phyloP scores from a whole-genome alignment of 2,888 invertebrate genomes.

The Sinohyriopsis cumingii region DNA sequence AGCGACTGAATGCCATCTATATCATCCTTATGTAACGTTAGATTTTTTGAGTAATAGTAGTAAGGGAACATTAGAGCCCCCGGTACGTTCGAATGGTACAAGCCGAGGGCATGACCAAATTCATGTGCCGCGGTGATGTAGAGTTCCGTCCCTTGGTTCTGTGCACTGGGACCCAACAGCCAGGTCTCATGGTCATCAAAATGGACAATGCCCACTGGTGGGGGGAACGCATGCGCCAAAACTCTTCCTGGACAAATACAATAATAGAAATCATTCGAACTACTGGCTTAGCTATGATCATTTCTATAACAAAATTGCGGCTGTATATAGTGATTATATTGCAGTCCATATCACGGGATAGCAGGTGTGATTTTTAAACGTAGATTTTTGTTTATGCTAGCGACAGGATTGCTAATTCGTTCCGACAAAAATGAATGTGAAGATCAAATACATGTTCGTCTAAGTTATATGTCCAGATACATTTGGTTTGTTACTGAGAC shows the following conservation, averaged over 20 bases:
- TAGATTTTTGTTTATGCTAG: too few relatives aligned
- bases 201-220: slow-evolving; percentile 65
- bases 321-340: too few relatives aligned
- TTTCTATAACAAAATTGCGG: too few relatives aligned
- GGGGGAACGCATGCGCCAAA: slow-evolving; percentile 67
- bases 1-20: slow-evolving; percentile 57
- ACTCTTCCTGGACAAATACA: slow-evolving; percentile 43
- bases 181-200: slow-evolving; percentile 67
- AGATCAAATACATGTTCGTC: too few relatives aligned
- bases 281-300: too few relatives aligned
- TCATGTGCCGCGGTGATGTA: slow-evolving; percentile 67
- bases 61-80: slow-evolving; percentile 67
- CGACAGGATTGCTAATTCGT: too few relatives aligned
- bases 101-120: slow-evolving; percentile 67
- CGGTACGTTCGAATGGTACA: slow-evolving; percentile 60
- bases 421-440: too few relatives aligned
- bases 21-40: slow-evolving; percentile 58
- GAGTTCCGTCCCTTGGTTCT: slow-evolving; percentile 45
- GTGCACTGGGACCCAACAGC: slow-evolving; percentile 45
- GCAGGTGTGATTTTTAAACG: too few relatives aligned
- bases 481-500: too few relatives aligned
- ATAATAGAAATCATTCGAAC: too few relatives aligned
- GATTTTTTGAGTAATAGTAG: slow-evolving; percentile 62
- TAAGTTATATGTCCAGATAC: too few relatives aligned
- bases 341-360: too few relatives aligned